phyloP scores from a whole-genome alignment of 2,888 invertebrate species.

The Eugnorisma glareosa region DNA sequence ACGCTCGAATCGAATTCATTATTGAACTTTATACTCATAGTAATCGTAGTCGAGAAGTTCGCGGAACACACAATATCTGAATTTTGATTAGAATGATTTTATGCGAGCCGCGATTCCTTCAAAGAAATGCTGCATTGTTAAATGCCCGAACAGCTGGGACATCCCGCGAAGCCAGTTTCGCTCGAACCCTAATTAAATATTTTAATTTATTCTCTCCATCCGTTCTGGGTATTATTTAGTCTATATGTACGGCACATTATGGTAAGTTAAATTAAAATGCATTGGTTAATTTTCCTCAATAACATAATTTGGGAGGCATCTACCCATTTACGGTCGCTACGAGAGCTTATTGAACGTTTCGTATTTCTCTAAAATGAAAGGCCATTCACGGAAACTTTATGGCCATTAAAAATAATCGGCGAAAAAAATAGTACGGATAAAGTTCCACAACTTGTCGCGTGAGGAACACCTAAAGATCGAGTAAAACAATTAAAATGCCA shows the following conservation, averaged over 20 bases:
- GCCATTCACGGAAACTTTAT: constrained; percentile 48
- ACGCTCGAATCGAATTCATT: constrained; percentile 75
- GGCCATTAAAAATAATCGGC: constrained; percentile 48
- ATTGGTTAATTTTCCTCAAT: constrained; percentile 64
- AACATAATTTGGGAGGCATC: constrained; percentile 67
- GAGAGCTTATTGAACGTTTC: constrained; percentile 38
- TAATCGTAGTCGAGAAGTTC: constrained; percentile 71
- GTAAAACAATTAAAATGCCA: constrained; percentile 85
- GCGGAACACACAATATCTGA: constrained; percentile 78
- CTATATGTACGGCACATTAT: constrained; percentile 61
- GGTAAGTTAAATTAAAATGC: constrained; percentile 75
- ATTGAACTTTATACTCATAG: constrained; percentile 72
- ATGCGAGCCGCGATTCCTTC: constrained; percentile 79
- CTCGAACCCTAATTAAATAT: constrained; percentile 85
- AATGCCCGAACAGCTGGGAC: constrained; percentile 78
- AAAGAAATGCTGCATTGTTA: constrained; percentile 81
- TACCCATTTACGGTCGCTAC: constrained; percentile 55
- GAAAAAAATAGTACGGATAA: constrained; percentile 64
- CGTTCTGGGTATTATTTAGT: constrained; percentile 76
- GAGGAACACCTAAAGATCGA: constrained; percentile 75
- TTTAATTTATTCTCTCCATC: constrained; percentile 85
- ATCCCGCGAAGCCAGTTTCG: constrained; percentile 77
- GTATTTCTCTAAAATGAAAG: constrained; percentile 36
- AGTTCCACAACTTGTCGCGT: constrained; percentile 71
- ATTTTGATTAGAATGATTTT: constrained; percentile 83